phyloP scores from a whole-genome alignment of 2,888 invertebrate species.

The Eupithecia vulgata region DNA sequence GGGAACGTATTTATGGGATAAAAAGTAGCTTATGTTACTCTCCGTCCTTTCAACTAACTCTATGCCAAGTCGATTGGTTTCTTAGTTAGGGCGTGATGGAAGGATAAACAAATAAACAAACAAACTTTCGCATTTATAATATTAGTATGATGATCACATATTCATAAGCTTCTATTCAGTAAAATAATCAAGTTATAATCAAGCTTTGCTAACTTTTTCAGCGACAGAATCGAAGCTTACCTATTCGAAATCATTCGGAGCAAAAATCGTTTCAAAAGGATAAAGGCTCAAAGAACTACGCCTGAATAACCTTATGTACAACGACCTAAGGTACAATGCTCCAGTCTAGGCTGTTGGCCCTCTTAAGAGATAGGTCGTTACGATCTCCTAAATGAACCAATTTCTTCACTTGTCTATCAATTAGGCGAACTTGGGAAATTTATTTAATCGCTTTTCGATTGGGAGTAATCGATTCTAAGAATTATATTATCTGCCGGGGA shows the following conservation, averaged over 20 bases:
- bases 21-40: no score
- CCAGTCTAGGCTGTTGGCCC: slow-evolving; percentile 23
- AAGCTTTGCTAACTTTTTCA: background rate
- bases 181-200: background rate
- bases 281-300: slow-evolving; percentile 18
- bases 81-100: no score
- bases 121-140: no score
- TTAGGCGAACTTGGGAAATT: slow-evolving; percentile 8
- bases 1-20: no score
- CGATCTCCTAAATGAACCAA: slow-evolving; percentile 20
- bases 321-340: slow-evolving; percentile 26
- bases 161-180: background rate
- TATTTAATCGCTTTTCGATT: slow-evolving; percentile 6
- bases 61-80: no score
- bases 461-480: background rate
- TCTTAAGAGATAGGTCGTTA: slow-evolving; percentile 22
- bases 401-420: slow-evolving; percentile 21
- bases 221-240: background rate
- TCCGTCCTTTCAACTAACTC: no score
- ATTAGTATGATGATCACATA: no score
- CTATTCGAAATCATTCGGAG: background rate
- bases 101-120: no score
- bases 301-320: slow-evolving; percentile 35
- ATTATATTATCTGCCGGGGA: background rate
- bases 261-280: background rate